Evolutionary conservation across 2,113 vertebrate genomes (phyloP).

Genomic region (Phrynocephalus versicolor): DNA sequence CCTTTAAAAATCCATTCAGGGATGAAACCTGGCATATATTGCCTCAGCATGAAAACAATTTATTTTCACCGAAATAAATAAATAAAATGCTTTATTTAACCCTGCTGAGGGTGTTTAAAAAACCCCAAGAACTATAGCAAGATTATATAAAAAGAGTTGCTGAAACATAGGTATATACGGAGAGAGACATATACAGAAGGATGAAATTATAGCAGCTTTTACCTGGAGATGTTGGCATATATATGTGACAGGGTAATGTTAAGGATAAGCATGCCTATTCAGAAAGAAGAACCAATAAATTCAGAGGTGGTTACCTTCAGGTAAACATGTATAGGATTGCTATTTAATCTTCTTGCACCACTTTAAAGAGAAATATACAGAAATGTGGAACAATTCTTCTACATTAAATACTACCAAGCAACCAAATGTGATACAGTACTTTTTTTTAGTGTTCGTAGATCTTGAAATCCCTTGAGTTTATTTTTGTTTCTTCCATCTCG

Average conservation of each 20-base stretch:
- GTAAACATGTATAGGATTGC: background rate
- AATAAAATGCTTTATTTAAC: slow-evolving; percentile 15
- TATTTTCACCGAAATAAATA: background rate
- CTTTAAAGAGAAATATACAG: background rate
- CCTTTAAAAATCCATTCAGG: slow-evolving; percentile 46
- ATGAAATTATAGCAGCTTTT: slow-evolving; percentile 21
- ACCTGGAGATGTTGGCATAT: background rate
- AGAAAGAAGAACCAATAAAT: background rate
- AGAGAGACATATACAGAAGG: background rate
- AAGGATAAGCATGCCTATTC: background rate
- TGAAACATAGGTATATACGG: background rate
- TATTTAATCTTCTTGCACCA: background rate
- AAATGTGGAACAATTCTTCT: background rate
- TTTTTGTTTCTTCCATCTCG: too few relatives aligned
- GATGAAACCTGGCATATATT: slow-evolving; percentile 33
- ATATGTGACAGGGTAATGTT: background rate
- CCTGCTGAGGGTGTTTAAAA: background rate
- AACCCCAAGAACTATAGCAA: background rate
- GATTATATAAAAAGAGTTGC: slow-evolving; percentile 10
- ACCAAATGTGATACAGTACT: background rate
- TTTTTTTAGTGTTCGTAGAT: too few relatives aligned
- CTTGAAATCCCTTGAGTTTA: too few relatives aligned
- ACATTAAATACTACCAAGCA: background rate
- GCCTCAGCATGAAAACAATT: slow-evolving; percentile 26
- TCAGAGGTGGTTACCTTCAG: background rate